These are phyloP conservation scores for Didymodactylos carnosus DNA, from an alignment of 2,888 invertebrate genomes.

Conservation along the genomic window DNA sequence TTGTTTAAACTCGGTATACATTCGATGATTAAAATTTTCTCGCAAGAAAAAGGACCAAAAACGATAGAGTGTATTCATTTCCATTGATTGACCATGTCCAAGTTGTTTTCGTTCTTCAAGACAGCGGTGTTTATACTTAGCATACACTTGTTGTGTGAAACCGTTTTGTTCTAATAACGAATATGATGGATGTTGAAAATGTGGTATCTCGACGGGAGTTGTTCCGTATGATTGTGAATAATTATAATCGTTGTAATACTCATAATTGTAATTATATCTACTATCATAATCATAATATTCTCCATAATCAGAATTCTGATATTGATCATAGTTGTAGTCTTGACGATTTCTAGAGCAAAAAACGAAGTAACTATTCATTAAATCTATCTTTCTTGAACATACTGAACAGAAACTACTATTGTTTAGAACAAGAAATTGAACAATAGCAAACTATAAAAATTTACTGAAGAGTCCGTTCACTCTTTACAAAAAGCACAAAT, in stretches of 20 bases:
- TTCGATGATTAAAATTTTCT: slow-evolving; percentile 87
- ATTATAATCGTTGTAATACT: neutral
- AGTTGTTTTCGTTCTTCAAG: slow-evolving; percentile 58
- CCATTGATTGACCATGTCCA: slow-evolving; percentile 81
- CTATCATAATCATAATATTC: neutral
- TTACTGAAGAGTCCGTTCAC: no score
- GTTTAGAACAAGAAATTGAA: neutral
- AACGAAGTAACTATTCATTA: neutral
- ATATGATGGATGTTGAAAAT: slow-evolving; percentile 74
- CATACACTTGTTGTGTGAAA: slow-evolving; percentile 90
- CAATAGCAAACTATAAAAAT: neutral
- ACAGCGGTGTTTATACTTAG: slow-evolving; percentile 40
- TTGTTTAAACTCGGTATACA: slow-evolving; percentile 84
- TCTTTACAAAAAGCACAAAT: no score
- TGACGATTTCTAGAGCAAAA: neutral
- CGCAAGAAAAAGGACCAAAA: slow-evolving; percentile 99
- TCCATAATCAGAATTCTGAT: neutral
- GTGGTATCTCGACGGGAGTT: neutral
- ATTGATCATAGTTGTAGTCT: neutral
- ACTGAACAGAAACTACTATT: no score
- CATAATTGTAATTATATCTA: neutral
- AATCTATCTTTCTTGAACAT: no score
- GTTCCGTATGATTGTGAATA: neutral
- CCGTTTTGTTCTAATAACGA: slow-evolving; percentile 79
- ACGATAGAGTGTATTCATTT: slow-evolving; percentile 96